Conservation (phyloP, 2,113 vertebrate species). For the Tauraco erythrolophus region DNA sequence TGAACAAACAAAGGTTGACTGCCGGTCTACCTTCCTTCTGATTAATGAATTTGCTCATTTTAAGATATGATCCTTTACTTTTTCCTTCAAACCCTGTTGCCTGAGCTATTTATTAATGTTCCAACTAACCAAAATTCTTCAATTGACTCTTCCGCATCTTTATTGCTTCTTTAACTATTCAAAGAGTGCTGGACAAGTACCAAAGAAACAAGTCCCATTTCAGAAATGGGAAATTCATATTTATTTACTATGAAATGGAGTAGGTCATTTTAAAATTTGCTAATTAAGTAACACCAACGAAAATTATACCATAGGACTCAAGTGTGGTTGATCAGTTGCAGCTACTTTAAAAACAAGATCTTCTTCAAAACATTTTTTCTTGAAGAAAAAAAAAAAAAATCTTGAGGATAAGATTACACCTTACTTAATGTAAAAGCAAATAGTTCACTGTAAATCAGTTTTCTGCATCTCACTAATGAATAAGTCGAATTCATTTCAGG, state of each 20-base stretch:
- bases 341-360: background rate
- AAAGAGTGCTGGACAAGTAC: background rate
- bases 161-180: background rate
- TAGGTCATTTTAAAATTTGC: background rate
- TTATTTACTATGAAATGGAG: background rate
- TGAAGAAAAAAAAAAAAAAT: background rate
- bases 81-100: background rate
- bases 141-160: background rate
- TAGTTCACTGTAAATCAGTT: constrained; percentile 35
- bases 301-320: background rate
- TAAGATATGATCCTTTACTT: background rate
- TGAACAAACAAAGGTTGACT: background rate
- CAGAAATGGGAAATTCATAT: background rate
- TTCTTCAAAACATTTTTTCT: background rate
- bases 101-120: background rate
- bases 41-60: background rate
- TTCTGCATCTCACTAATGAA: constrained; percentile 54
- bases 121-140: background rate
- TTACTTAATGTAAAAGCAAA: constrained; percentile 43
- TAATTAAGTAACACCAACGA: background rate
- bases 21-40: background rate
- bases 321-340: accelerated
- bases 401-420: background rate
- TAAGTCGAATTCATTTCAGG: constrained; percentile 32
- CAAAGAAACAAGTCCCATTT: background rate